Evolutionary conservation across 2,888 invertebrate genomes (phyloP), one percentile per base, ranked within the genome.

Genomic region (Patella depressa): DNA sequence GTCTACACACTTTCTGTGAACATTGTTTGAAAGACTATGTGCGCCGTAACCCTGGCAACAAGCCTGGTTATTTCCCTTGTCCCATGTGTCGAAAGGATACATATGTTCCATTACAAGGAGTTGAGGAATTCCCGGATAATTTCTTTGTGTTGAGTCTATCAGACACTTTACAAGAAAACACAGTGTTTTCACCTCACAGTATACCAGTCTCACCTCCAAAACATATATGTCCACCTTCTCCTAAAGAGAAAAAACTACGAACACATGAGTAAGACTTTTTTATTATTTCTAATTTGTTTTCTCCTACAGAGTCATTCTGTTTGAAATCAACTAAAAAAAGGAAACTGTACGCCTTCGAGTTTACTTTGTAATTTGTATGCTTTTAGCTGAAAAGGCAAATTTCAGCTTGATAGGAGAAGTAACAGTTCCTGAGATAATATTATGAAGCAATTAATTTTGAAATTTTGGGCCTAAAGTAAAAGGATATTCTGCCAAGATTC

Each of bases 1-100:
- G 89, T 78, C 84, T 89, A 12, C 89, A 89, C 79, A 86, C 85
- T 24, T 87, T 87, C 75, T 87, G 87, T 84, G 86, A 85, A 76
- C 78, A 85, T 72, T 88, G 87, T 71, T 81, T 87, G 57, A 83
- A 84, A 77, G 89, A 88, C 81, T 89, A 89, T 85, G 89, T 88
- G 72, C 85, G 88, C 54, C 83, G 88, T 17, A 86, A 87, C 71
- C 87, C 89, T 0, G 87, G 88, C 24, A 85, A 85, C 54, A 81
- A 83, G 54, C 86, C 88, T 1, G 88, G 88, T 17, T 85, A 86
- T 80, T 89, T 89, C 79, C 87, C 88, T 4, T 89, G 89, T 79
- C 89, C 89, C 29, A 89, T 89, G 87, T 89, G 89, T 78, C 85
- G 89, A 53, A 88, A 86, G 78, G 87, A 87, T 78, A 88, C 86